A percentile compares a stretch with the other conserved stretches of the same genome.
Evolutionary conservation across 2,113 vertebrate genomes (phyloP).

Genomic region (Pygoscelis antarcticus): DNA sequence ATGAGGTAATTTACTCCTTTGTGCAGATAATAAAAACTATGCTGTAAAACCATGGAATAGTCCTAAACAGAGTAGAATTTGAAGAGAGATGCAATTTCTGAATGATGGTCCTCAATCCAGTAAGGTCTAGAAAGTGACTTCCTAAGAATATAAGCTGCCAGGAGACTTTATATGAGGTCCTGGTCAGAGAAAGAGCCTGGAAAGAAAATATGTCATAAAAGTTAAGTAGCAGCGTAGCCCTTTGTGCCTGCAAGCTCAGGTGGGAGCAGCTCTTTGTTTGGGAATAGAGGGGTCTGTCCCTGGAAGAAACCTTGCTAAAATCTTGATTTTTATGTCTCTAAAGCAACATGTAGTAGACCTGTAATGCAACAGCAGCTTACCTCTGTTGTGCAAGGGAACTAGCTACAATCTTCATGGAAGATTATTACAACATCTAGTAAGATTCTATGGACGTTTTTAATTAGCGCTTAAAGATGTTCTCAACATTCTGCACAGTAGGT

Average conservation of each 20-base stretch:
- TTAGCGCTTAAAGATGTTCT: not conserved
- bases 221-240: not conserved
- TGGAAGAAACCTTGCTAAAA: not conserved
- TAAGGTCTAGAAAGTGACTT: not conserved
- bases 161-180: not conserved
- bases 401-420: not conserved
- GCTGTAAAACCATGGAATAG: not conserved
- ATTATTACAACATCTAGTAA: not conserved
- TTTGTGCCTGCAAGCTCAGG: not conserved
- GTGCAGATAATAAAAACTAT: not conserved
- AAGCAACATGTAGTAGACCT: not conserved
- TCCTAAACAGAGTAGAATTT: not conserved
- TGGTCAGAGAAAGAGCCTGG: not conserved
- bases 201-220: not conserved
- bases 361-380: not conserved
- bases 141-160: not conserved
- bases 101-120: not conserved
- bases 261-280: rapidly evolving
- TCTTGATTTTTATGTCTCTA: not conserved
- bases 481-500: not conserved
- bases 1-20: not conserved
- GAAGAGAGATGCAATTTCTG: not conserved
- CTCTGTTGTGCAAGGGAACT: not conserved
- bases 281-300: too few relatives aligned
- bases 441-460: not conserved